Evolutionary conservation across 2,888 invertebrate genomes (phyloP), one percentile per base, ranked within the genome.

Genomic region (Schizotus pectinicornis): DNA sequence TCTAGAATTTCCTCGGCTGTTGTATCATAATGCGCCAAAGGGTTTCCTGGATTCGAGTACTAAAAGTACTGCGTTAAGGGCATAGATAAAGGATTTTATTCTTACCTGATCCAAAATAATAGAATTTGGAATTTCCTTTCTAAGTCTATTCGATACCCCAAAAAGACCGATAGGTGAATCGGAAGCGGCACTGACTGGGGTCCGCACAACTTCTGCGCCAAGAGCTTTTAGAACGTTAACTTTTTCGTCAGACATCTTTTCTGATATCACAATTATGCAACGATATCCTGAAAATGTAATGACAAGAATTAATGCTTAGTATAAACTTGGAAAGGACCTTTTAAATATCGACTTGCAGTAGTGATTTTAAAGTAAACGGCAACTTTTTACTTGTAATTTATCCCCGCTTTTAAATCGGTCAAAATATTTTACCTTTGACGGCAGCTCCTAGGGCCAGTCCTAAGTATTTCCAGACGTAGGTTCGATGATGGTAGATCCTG

Each of bases 241-340:
- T 82, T 99, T 99, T 79, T 99, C 99, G 76, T 94, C 91, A 31
- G 98, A 98, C 99, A 99, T 99, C 83, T 98, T 99, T 77, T 97
- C 95, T 0, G 99, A 98, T 90, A 99, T 92, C 0, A 98, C 96
- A 75, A 99, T 98, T 50, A 98, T 89, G 80, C 98, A 98, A 66
- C 91, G 88, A 81, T 99, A 99, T 6, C 97, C 42, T 9, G 7
- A 6, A 7, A 7, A 42, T 13, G n/a, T 7, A 42, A 6, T 42
- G 13, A 9, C 3, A 45, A 45, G 6, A 7, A 22, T 11, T n/a
- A n/a, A n/a, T n/a, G n/a, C n/a, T n/a, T n/a, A n/a, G n/a, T n/a
- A n/a, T n/a, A n/a, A n/a, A n/a, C n/a, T n/a, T n/a, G n/a, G n/a
- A n/a, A n/a, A n/a, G n/a, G n/a, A n/a, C n/a, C n/a, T n/a, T n/a